Conservation (phyloP, 2,888 invertebrate species). For the Eupsilia transversa region DNA sequence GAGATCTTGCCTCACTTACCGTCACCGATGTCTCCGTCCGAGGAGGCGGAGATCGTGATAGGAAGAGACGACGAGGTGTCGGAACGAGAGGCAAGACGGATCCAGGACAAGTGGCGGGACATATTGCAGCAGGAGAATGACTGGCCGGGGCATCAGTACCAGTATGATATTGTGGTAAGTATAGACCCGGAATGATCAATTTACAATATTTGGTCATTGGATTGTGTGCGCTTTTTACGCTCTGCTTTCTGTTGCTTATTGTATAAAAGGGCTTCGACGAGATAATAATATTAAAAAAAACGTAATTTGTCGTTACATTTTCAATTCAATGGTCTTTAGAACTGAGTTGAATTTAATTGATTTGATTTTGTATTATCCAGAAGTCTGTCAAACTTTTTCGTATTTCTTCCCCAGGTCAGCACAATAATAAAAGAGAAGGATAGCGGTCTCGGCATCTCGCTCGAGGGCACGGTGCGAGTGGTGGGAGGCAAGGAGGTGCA, state of each 20-base stretch:
- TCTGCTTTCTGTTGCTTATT: neutral
- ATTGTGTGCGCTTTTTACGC: neutral
- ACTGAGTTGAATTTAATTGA: neutral
- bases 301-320: too few relatives aligned
- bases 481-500: slow-evolving; percentile 95
- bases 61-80: slow-evolving; percentile 83
- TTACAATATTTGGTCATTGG: neutral
- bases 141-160: slow-evolving; percentile 88
- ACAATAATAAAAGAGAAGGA: slow-evolving; percentile 95
- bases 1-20: slow-evolving; percentile 90
- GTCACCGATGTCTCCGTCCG: slow-evolving; percentile 85
- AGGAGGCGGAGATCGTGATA: slow-evolving; percentile 92
- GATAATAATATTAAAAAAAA: neutral
- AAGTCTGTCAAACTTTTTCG: neutral
- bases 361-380: neutral
- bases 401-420: slow-evolving; percentile 92
- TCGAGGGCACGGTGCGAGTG: slow-evolving; percentile 98
- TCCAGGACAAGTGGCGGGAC: slow-evolving; percentile 94
- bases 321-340: neutral
- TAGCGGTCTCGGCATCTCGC: slow-evolving; percentile 96
- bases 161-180: slow-evolving; percentile 95
- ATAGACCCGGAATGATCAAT: too few relatives aligned
- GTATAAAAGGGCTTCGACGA: neutral
- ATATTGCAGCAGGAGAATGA: slow-evolving; percentile 91
- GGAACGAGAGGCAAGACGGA: slow-evolving; percentile 91